phyloP scores from a whole-genome alignment of 64 coral and sea anemone genomes.

The Exaiptasia diaphana region DNA sequence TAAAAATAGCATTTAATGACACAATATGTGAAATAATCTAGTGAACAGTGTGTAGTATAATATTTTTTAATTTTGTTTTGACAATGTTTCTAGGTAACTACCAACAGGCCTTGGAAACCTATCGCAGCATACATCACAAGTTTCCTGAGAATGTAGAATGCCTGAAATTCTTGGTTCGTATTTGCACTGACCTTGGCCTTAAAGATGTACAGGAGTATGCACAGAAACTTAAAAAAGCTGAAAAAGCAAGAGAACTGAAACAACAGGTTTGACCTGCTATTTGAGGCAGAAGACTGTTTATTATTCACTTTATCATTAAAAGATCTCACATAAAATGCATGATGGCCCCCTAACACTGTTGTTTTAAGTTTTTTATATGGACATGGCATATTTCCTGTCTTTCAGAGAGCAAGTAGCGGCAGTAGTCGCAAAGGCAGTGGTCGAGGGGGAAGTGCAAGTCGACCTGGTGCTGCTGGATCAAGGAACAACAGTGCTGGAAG shows the following conservation, averaged over 20 bases:
- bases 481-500: slow-evolving; percentile 77
- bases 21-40: too few relatives aligned
- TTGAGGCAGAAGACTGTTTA: background rate
- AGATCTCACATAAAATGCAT: background rate
- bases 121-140: slow-evolving; percentile 87
- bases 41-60: too few relatives aligned
- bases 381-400: too few relatives aligned
- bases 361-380: background rate
- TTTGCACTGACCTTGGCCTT: slow-evolving; percentile 93
- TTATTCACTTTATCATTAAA: background rate
- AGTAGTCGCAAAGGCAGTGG: slow-evolving; percentile 78
- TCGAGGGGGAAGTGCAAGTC: slow-evolving; percentile 60
- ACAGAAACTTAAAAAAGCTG: slow-evolving; percentile 94
- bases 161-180: slow-evolving; percentile 93
- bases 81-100: slow-evolving; percentile 70
- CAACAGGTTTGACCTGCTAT: slow-evolving; percentile 66
- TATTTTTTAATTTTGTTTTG: background rate
- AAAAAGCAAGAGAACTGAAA: slow-evolving; percentile 94
- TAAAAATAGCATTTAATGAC: too few relatives aligned
- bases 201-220: slow-evolving; percentile 98
- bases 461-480: slow-evolving; percentile 60
- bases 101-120: slow-evolving; percentile 93
- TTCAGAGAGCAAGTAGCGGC: slow-evolving; percentile 59
- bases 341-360: background rate
- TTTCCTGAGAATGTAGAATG: slow-evolving; percentile 98